These are phyloP conservation scores for Corapipo altera DNA, from an alignment of 2,113 vertebrate species.

Conservation along the genomic window DNA sequence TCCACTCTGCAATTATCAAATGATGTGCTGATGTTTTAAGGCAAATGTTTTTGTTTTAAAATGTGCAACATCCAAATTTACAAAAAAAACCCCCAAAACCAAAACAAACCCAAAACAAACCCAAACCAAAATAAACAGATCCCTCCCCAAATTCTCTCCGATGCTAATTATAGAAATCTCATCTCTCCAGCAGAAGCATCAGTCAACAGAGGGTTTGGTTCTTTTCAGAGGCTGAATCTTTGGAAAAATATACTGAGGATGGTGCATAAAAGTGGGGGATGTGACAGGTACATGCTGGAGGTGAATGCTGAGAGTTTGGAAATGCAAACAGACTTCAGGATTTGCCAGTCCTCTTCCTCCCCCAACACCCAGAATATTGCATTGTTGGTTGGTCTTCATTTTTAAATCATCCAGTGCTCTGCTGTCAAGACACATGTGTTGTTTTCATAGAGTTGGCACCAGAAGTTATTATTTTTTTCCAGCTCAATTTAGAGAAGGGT, in stretches of 20 bases:
- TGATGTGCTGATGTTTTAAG: background rate
- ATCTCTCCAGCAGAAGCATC: background rate
- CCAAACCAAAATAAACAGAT: background rate
- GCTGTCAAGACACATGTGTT: background rate
- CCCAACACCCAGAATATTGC: background rate
- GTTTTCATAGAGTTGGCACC: constrained; percentile 12
- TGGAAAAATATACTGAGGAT: background rate
- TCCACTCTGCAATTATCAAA: background rate
- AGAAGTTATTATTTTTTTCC: background rate
- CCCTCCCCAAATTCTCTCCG: background rate
- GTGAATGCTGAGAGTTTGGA: background rate
- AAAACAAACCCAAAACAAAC: background rate
- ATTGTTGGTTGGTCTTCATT: background rate
- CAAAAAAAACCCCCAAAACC: background rate
- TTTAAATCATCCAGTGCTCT: background rate
- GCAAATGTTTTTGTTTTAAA: constrained; percentile 10
- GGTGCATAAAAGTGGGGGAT: background rate
- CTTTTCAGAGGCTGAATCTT: background rate
- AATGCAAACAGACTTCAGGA: background rate
- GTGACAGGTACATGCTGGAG: background rate
- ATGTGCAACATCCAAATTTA: background rate
- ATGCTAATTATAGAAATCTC: background rate
- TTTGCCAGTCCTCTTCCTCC: background rate
- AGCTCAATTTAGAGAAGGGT: background rate
- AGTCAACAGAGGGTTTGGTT: background rate